Evolutionary conservation across 2,888 invertebrate species (phyloP).

Genomic region (Seira musarum): DNA sequence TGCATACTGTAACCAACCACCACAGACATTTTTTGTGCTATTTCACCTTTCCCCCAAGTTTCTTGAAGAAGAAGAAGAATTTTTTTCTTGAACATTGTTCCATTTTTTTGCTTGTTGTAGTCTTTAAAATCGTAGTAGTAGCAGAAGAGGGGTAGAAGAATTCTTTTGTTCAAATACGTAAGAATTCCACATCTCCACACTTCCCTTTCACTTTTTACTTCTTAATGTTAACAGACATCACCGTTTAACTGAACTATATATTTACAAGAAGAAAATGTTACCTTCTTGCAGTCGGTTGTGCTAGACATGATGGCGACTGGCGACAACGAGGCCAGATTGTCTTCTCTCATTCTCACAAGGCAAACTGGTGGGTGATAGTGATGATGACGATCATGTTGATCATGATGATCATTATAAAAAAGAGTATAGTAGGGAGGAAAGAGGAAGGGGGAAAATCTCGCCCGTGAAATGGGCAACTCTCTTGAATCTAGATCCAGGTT

Average conservation of each 20-base stretch:
- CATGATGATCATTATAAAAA: too few species aligned
- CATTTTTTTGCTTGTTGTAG: too few species aligned
- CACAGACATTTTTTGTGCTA: neutral
- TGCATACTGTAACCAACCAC: conserved; percentile 20
- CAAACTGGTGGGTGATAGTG: too few species aligned
- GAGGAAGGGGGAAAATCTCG: too few species aligned
- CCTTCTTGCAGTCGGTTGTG: neutral
- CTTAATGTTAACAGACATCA: neutral
- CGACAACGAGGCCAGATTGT: conserved; percentile 33
- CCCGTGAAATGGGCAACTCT: too few species aligned
- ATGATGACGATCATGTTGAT: too few species aligned
- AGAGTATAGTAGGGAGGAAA: too few species aligned
- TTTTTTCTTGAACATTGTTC: neutral
- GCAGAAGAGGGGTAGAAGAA: conserved; percentile 4
- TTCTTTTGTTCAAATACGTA: conserved; percentile 11
- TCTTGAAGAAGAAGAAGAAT: too few species aligned
- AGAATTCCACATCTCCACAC: conserved; percentile 33
- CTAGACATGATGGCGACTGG: conserved; percentile 32
- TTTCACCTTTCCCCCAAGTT: too few species aligned
- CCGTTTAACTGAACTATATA: conserved; percentile 38
- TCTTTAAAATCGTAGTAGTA: too few species aligned
- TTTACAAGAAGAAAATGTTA: conserved; percentile 2
- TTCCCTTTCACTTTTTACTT: conserved; percentile 30
- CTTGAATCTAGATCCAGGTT: too few species aligned
- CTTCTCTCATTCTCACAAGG: conserved; percentile 41